A percentile compares a stretch with the other conserved stretches of the same genome.
Evolutionary conservation across 2,113 vertebrate genomes (phyloP).

Genomic region (Asarcornis scutulata): DNA sequence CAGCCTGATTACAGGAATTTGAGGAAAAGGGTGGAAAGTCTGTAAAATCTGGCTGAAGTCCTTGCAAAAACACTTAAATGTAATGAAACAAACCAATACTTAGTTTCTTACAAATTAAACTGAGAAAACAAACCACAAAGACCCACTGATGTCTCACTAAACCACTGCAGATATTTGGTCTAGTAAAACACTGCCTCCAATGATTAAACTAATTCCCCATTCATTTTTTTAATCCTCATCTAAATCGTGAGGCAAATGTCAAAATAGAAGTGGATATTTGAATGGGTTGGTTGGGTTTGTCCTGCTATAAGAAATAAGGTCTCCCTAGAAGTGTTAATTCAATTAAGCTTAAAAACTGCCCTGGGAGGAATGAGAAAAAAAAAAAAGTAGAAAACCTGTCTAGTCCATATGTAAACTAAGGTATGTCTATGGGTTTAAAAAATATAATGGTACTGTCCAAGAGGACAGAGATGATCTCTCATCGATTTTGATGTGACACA

Average conservation of each 20-base stretch:
- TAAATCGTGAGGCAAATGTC: neutral
- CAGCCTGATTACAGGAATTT: neutral
- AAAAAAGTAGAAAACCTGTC: neutral
- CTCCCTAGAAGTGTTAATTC: neutral
- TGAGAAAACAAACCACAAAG: neutral
- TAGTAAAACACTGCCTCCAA: neutral
- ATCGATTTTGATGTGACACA: neutral
- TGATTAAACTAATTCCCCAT: neutral
- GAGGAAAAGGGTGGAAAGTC: neutral
- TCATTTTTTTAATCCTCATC: neutral
- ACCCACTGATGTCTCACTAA: neutral
- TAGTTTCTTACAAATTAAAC: neutral
- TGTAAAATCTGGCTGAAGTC: neutral
- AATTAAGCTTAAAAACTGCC: neutral
- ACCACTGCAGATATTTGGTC: neutral
- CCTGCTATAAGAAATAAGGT: neutral
- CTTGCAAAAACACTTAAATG: slow-evolving; percentile 6
- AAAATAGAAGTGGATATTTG: neutral
- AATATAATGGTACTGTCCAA: neutral
- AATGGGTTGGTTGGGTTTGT: neutral
- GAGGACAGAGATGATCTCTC: neutral
- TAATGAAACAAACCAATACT: slow-evolving; percentile 23
- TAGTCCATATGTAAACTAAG: neutral
- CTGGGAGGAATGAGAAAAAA: neutral
- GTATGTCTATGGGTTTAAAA: neutral